A percentile compares a stretch with the other conserved stretches of the same genome.
Conservation (phyloP, 2,113 vertebrate species). For the Dipodomys stephensi region DNA sequence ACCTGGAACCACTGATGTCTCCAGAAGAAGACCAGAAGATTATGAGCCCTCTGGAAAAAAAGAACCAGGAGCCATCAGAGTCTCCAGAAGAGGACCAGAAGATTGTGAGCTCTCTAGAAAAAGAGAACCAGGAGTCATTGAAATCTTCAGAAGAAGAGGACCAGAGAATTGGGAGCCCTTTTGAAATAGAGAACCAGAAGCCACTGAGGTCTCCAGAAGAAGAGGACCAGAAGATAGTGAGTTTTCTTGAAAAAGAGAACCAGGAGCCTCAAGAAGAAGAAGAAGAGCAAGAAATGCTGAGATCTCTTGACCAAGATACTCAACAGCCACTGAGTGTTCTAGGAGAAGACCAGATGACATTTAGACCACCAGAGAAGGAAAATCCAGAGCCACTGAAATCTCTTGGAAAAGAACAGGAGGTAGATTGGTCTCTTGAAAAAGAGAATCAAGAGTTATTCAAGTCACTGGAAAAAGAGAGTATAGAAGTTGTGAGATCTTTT, state of each 20-base stretch:
- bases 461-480: background rate
- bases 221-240: background rate
- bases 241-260: background rate
- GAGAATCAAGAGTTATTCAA: conserved; percentile 39
- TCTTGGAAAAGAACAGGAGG: conserved; percentile 41
- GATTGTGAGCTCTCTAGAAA: background rate
- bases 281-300: background rate
- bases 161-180: background rate
- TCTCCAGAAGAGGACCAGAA: conserved; percentile 18
- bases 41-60: background rate
- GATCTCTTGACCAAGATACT: conserved; percentile 8
- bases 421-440: background rate
- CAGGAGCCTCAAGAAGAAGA: conserved; percentile 25
- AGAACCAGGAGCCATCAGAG: background rate
- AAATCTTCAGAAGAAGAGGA: background rate
- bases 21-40: background rate
- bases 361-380: conserved; percentile 13
- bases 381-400: background rate
- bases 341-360: background rate
- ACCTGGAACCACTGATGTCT: background rate
- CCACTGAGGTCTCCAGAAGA: background rate
- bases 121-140: conserved; percentile 1
- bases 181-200: background rate
- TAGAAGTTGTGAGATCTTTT: background rate
- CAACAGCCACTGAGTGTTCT: background rate